phyloP scores from a whole-genome alignment of 2,797 vertebrate species.

The Melanotaenia maccullochi region DNA sequence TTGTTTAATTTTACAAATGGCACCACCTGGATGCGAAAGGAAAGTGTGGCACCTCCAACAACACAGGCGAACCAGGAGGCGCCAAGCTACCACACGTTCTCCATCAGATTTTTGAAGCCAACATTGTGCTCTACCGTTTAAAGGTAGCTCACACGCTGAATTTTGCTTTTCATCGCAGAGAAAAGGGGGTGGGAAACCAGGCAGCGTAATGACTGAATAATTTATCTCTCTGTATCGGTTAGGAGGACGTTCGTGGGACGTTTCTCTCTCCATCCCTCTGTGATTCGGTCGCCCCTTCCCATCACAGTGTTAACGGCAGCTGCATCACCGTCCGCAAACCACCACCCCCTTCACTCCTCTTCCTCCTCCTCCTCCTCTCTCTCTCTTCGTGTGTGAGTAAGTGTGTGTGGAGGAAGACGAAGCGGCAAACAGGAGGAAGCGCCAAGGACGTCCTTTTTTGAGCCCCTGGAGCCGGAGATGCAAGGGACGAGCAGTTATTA shows the following conservation, averaged over 20 bases:
- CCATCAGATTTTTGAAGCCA: background rate
- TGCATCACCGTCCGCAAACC: conserved; percentile 60
- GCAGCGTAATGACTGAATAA: conserved; percentile 64
- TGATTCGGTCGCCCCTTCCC: conserved; percentile 70
- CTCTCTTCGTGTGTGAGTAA: conserved; percentile 15
- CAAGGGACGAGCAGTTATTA: conserved; percentile 74
- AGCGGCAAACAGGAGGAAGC: conserved; percentile 65
- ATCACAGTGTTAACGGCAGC: conserved; percentile 66
- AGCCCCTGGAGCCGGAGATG: conserved; percentile 76
- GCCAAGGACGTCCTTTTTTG: conserved; percentile 82
- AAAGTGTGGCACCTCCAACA: conserved; percentile 12
- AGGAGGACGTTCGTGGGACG: conserved; percentile 79
- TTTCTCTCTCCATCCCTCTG: conserved; percentile 72
- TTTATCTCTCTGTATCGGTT: conserved; percentile 69
- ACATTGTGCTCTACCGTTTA: conserved; percentile 19
- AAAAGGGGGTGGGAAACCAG: conserved; percentile 42
- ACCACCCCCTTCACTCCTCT: conserved; percentile 24
- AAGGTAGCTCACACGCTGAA: conserved; percentile 11
- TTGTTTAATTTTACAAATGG: background rate
- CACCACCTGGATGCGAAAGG: conserved; percentile 14
- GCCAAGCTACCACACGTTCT: background rate
- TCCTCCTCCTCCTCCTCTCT: conserved; percentile 18
- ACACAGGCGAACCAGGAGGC: conserved; percentile 9
- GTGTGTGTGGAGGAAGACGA: conserved; percentile 70
- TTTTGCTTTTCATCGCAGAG: conserved; percentile 26